A percentile compares a stretch with the other conserved stretches of the same genome.
Conservation (phyloP, 1,140 invertebrate species). For the Medauroidea extradentata region DNA sequence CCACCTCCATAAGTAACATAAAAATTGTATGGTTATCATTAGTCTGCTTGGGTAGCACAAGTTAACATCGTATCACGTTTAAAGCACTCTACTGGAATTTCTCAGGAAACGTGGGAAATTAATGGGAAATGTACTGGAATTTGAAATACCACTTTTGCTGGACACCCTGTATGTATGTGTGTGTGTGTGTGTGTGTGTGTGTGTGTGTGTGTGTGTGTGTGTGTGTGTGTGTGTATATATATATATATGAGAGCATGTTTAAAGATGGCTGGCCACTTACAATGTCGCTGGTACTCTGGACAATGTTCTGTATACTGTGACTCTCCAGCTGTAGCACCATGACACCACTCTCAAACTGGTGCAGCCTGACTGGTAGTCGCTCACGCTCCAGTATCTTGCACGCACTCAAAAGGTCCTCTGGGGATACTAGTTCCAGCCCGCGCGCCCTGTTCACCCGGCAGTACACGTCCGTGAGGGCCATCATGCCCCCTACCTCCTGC, state of each 20-base stretch:
- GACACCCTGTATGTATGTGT: too few species aligned
- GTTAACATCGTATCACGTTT: too few species aligned
- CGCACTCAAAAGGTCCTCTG: conserved; percentile 91
- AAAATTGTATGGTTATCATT: too few species aligned
- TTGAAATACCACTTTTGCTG: too few species aligned
- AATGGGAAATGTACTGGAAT: too few species aligned
- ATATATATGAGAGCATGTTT: too few species aligned
- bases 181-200: not conserved
- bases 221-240: too few species aligned
- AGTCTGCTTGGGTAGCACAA: too few species aligned
- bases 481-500: conserved; percentile 90
- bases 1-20: too few species aligned
- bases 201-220: not conserved
- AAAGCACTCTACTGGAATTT: too few species aligned
- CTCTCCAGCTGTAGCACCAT: conserved; percentile 79
- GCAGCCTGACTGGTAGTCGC: conserved; percentile 69
- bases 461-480: conserved; percentile 94
- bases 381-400: conserved; percentile 64
- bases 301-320: conserved; percentile 72
- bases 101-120: too few species aligned
- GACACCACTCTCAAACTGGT: conserved; percentile 85
- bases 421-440: conserved; percentile 84
- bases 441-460: conserved; percentile 91
- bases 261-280: too few species aligned
- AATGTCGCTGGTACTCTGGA: conserved; percentile 62